Percentiles rank a stretch among this genome's conserved stretches.
These are phyloP conservation scores for Galleria mellonella DNA, from an alignment of 1,140 invertebrate genomes.

Conservation along the genomic window DNA sequence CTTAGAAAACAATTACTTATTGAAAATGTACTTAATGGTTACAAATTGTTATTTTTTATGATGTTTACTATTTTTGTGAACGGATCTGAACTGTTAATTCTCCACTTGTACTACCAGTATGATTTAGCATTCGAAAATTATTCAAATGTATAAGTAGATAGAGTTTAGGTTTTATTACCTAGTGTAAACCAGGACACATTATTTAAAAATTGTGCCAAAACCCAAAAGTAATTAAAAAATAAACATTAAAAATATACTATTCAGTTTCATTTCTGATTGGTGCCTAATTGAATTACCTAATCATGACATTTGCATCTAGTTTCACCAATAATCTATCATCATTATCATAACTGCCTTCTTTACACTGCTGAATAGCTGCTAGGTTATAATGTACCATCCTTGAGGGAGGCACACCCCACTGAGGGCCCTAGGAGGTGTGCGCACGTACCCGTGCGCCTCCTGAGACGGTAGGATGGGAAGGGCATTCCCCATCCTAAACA, in stretches of 20 bases:
- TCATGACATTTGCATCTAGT: too few species aligned
- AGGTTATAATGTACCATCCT: too few species aligned
- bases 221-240: slow-evolving; percentile 71
- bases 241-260: slow-evolving; percentile 47
- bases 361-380: too few species aligned
- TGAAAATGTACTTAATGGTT: slow-evolving; percentile 17
- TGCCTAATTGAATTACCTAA: neutral
- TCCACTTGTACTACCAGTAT: neutral
- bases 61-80: too few species aligned
- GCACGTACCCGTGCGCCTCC: too few species aligned
- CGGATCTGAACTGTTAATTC: too few species aligned
- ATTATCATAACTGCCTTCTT: too few species aligned
- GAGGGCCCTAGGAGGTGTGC: too few species aligned
- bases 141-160: slow-evolving; percentile 48
- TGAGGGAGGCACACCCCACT: too few species aligned
- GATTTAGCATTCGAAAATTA: slow-evolving; percentile 26
- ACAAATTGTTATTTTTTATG: slow-evolving; percentile 20
- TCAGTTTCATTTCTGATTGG: slow-evolving; percentile 38
- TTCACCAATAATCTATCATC: neutral
- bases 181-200: slow-evolving; percentile 68
- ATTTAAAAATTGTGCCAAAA: slow-evolving; percentile 72
- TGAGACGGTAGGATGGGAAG: too few species aligned
- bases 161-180: slow-evolving; percentile 62
- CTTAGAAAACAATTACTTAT: slow-evolving; percentile 6
- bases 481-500: too few species aligned